phyloP scores from a whole-genome alignment of 1,140 invertebrate genomes.

The Yoshiicerus persimilis region DNA sequence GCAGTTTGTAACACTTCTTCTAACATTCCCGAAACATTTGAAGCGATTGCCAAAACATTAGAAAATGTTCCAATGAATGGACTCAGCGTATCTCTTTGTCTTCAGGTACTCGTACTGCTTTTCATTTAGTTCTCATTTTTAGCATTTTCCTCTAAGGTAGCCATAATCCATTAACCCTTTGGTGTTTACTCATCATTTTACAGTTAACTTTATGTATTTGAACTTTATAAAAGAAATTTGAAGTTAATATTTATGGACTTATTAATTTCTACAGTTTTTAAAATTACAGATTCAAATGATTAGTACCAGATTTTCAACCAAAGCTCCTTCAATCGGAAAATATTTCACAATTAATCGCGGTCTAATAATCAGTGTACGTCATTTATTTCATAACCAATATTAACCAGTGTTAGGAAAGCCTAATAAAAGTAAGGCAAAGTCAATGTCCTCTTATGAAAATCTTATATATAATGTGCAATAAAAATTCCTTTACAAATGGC shows the following conservation, averaged over 20 bases:
- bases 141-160: too few relatives aligned
- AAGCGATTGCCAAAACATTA: not conserved
- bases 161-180: too few relatives aligned
- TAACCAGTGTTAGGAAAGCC: not conserved
- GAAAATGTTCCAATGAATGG: not conserved
- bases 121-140: too few relatives aligned
- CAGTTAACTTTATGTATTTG: too few relatives aligned
- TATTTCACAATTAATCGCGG: not conserved
- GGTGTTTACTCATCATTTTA: too few relatives aligned
- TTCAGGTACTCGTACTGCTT: not conserved
- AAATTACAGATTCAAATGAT: not conserved
- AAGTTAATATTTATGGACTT: too few relatives aligned
- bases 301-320: not conserved
- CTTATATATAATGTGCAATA: too few relatives aligned
- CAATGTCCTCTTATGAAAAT: too few relatives aligned
- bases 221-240: too few relatives aligned
- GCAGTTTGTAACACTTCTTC: not conserved
- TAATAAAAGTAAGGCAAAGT: not conserved
- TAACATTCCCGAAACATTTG: not conserved
- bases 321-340: not conserved
- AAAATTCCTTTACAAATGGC: too few relatives aligned
- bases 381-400: not conserved
- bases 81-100: not conserved
- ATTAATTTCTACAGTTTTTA: not conserved
- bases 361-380: not conserved